A percentile compares a stretch with the other conserved stretches of the same genome.
These are phyloP conservation scores for Macrophya annulata DNA, from an alignment of 2,888 invertebrate species.

Conservation along the genomic window DNA sequence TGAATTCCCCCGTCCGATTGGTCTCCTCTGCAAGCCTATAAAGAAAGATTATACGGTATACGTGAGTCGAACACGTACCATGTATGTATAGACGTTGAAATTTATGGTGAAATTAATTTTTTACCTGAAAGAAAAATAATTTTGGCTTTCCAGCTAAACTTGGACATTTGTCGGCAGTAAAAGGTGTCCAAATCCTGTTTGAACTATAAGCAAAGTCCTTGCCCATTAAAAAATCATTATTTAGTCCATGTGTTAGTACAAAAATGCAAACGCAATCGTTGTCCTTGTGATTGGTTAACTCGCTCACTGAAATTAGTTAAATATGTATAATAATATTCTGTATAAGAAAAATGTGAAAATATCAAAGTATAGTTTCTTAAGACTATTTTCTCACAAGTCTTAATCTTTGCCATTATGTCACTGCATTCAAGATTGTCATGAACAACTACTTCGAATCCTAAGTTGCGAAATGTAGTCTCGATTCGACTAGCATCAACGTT, in stretches of 20 bases:
- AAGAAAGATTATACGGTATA: too few species aligned
- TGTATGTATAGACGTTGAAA: not conserved
- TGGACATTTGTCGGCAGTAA: conserved; percentile 81
- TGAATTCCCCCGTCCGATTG: too few species aligned
- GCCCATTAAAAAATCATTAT: conserved; percentile 80
- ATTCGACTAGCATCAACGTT: conserved; percentile 80
- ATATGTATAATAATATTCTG: not conserved
- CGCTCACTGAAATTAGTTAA: conserved; percentile 75
- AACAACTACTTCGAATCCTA: conserved; percentile 76
- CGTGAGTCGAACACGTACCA: not conserved
- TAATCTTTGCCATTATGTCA: conserved; percentile 73
- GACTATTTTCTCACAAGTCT: conserved; percentile 64
- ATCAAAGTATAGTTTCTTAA: not conserved
- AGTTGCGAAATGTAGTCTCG: conserved; percentile 73
- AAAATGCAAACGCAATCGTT: conserved; percentile 82
- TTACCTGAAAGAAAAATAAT: conserved; percentile 84
- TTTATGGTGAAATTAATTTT: not conserved
- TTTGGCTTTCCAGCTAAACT: conserved; percentile 84
- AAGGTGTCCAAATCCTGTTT: conserved; percentile 81
- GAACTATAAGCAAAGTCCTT: conserved; percentile 80
- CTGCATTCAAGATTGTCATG: conserved; percentile 73
- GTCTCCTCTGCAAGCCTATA: too few species aligned
- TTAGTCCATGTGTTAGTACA: conserved; percentile 82
- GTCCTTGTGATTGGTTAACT: conserved; percentile 80
- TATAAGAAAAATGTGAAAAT: too few species aligned